Evolutionary conservation across 92 coral and sea anemone genomes (phyloP), one percentile per base, ranked within the genome.

Genomic region (Zoanthus sociatus): DNA sequence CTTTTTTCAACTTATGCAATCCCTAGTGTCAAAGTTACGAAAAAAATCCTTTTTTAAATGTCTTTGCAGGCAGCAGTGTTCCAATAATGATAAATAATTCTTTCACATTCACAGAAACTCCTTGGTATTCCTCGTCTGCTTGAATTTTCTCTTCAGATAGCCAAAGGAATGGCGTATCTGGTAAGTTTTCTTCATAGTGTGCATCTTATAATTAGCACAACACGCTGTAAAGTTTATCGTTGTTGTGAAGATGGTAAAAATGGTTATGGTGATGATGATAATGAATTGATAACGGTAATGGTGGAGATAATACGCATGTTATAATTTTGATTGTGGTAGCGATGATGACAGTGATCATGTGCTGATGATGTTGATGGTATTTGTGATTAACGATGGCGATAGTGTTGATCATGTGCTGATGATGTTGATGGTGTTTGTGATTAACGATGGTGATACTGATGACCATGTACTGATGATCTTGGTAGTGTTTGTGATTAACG

Each of bases 131-230:
- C 78, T n/a, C 86, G 84, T 3, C 93, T 94, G 81, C 81, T 95
- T 42, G 96, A 92, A 18, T 96, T 91, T 61, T 92, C 98, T 78
- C 69, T 90, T 66, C 98, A 96, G 61, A 96, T 96, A 70, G 86
- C 96, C 77, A 79, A 86, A 68, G 98, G 98, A 64, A 96, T 96
- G 98, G 71, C 46, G 14, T 90, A 79, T 71, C 74, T 96, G 91
- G 98, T 96, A 88, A 87, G 96, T 20, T 20, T 3, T 63, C 5
- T 63, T 4, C n/a, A 31, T 14, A 58, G 17, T 58, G 3, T 15
- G 15, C 6, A 5, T 5, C 20, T 58, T 9, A 5, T 63, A n/a
- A 63, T 21, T 20, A 63, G 69, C 69, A 17, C 30, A 7, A n/a
- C 69, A 7, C 0, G 30, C 69, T 67, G 37, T 18, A 21, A 21